Base-by-base conservation (phyloP, 64 coral and sea anemone genomes). In the Pocillopora verrucosa region DNA sequence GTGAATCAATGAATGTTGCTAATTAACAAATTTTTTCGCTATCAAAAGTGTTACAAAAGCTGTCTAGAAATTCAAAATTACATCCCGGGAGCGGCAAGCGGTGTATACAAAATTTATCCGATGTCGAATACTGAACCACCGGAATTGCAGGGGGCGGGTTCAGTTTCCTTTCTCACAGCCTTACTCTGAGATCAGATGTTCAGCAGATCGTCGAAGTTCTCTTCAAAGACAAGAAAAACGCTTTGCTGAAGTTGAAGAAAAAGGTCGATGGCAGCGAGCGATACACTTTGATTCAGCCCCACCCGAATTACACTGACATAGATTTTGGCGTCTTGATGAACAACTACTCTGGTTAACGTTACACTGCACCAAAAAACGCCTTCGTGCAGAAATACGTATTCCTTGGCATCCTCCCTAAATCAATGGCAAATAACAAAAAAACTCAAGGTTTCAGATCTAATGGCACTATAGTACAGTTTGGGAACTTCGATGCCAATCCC, bases 401-500 rank as follows among this genome's bases (percentile, higher is more conserved):
- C 16, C 70, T 93, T 34, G 92, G 92, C 3, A 51, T 51, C 3
- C 41, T 51, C 7, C 41, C 41, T 30, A 11, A 3, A 1, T 70
- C 24, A 0, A 3, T 13, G 2, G 87, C 92, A 41, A 16, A 10
- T 37, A 41, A 82, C 0, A 45, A 30, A 16, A 63, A 0, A 17
- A 7, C 2, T 1, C 87, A 90, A 64, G 92, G 92, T 22, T 94
- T 94, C 80, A 36, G 16, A 60, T 94, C 87, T 20, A 94, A 94
- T 67, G 56, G 87, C 9, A 58, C 7, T 25, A 9, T 15, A 2
- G 13, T 94, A 14, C 11, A 62, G 5, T 94, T 94, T 12, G 0
- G 4, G 30, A 94, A 94, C 58, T 94, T 87, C 38, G 92, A 94
- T 58, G 62, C 9, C 5, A 94, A 90, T 85, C 92, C 92, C 13